Percentiles rank a stretch among this genome's conserved stretches.
Evolutionary conservation across 2,797 vertebrate species (phyloP).

Genomic region (Premnoplex brunnescens): DNA sequence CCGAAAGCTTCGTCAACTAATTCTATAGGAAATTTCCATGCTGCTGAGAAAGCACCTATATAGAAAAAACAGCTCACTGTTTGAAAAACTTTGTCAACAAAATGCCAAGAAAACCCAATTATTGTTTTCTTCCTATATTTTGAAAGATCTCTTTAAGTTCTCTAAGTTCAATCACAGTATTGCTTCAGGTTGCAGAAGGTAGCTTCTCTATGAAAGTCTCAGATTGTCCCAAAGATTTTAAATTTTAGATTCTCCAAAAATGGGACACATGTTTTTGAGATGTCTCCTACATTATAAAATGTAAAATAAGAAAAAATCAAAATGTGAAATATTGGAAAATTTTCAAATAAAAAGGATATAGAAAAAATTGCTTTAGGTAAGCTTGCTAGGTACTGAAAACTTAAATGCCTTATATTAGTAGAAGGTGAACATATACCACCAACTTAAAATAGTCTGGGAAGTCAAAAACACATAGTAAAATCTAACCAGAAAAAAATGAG

Average conservation of each 20-base stretch:
- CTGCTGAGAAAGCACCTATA: not conserved
- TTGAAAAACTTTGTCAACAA: not conserved
- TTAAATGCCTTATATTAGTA: not conserved
- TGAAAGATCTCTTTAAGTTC: not conserved
- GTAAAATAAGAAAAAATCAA: not conserved
- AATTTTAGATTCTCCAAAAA: not conserved
- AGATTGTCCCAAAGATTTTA: not conserved
- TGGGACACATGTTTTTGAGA: not conserved
- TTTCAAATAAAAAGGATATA: not conserved
- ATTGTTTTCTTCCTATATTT: not conserved
- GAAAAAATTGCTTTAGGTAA: not conserved
- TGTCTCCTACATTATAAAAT: not conserved
- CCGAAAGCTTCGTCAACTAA: not conserved
- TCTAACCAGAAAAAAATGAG: not conserved
- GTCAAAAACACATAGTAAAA: not conserved
- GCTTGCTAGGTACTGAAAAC: not conserved
- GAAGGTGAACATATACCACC: not conserved
- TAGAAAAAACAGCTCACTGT: not conserved
- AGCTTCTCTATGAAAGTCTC: not conserved
- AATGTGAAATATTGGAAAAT: not conserved
- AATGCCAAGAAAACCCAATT: not conserved
- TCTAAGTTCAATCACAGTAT: not conserved
- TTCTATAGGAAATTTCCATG: not conserved
- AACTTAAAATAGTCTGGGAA: not conserved
- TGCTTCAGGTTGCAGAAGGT: not conserved